Base-by-base conservation (phyloP, 2,113 vertebrate species). In the Sander vitreus region DNA sequence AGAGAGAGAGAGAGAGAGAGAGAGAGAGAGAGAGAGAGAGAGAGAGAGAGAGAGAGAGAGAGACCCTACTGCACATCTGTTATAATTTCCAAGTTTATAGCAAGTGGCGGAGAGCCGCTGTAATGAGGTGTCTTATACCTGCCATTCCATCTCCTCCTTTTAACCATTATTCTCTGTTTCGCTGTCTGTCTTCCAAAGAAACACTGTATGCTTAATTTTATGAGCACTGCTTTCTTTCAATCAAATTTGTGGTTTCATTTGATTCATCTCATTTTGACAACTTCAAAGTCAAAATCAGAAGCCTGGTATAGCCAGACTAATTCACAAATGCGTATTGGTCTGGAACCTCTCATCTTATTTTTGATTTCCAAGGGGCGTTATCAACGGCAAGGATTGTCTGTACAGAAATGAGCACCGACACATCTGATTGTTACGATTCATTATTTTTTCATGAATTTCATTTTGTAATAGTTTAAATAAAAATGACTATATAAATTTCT, bases 121-220 rank as follows among this genome's bases (percentile, higher is more conserved):
- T 90, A 84, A 88, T 84, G 84, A 91, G 75, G 55, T 81, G 73
- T 84, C 84, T 80, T 79, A 69, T 70, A 85, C 75, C 72, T 88
- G 83, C 72, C 70, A 62, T 30, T 79, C 79, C 65, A 81, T 64
- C 23, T 83, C 57, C 54, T 78, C 45, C 65, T 54, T 74, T 77
- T 54, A 57, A 21, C 53, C 39, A 30, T 48, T 67, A 27, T 45
- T 73, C 36, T 39, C 53, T 19, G 55, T 70, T 76, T 79, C 27
- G 74, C 16, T 25, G 33, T 30, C 72, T 21, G 5, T 47, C 18
- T 80, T 76, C 72, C 67, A 50, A 50, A 71, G 18, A 15, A 48
- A 18, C 48, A 71, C 7, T 3, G 5, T n/a, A 9, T 14, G 63
- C 9, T 50, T 19, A n/a, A 7, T 27, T 70, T 43, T 27, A 69